Percentiles rank a stretch among this genome's conserved stretches.
Conservation (phyloP, 2,888 invertebrate genomes). For the Acronicta leporina region DNA sequence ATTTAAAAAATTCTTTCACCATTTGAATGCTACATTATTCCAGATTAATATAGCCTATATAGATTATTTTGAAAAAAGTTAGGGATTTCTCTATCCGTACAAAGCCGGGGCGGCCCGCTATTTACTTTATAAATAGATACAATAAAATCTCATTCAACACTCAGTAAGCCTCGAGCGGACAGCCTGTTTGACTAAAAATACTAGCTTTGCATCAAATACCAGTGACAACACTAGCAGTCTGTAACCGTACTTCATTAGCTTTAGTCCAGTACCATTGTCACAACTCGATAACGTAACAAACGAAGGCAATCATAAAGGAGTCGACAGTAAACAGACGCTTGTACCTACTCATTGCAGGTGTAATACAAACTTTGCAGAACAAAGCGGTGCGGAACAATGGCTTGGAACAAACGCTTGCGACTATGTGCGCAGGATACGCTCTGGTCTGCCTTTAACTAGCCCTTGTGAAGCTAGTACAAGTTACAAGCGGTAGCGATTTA, state of each 20-base stretch:
- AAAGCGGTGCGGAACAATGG: constrained; percentile 52
- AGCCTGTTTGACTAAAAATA: too few species aligned
- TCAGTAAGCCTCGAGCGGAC: too few species aligned
- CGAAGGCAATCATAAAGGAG: constrained; percentile 38
- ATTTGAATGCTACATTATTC: too few species aligned
- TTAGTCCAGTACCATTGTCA: background rate
- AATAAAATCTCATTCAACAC: too few species aligned
- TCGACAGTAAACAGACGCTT: constrained; percentile 42
- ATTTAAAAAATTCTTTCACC: too few species aligned
- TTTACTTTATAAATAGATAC: too few species aligned
- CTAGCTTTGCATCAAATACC: too few species aligned
- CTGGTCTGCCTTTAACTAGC: constrained; percentile 57
- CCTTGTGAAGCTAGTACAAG: constrained; percentile 13
- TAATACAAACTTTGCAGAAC: constrained; percentile 45
- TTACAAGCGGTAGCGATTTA: background rate
- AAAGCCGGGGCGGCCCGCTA: too few species aligned
- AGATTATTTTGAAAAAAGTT: too few species aligned
- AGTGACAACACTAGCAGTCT: too few species aligned
- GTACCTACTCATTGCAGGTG: constrained; percentile 50
- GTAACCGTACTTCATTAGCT: background rate
- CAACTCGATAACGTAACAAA: constrained; percentile 28
- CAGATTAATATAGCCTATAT: too few species aligned
- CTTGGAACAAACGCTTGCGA: constrained; percentile 52
- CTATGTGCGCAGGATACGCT: constrained; percentile 56
- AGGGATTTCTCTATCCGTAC: too few species aligned